Evolutionary conservation across 1,140 invertebrate species (phyloP), one percentile per base, ranked within the genome.

Genomic region (Ceratina japonica): DNA sequence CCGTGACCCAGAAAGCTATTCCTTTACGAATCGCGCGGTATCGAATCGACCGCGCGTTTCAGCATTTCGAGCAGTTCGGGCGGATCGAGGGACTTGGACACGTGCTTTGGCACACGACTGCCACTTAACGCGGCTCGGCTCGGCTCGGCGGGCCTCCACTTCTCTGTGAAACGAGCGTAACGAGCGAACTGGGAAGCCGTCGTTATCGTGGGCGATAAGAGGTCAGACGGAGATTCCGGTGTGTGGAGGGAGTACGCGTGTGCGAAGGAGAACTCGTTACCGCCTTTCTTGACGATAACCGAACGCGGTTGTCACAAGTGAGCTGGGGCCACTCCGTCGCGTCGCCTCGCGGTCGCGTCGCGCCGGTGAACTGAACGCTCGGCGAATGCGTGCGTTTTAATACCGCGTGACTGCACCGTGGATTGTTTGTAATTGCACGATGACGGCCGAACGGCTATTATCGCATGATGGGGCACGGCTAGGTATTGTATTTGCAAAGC

Each of bases 1-100:
- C 71, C 81, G 68, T 81, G 82, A 84, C 82, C 69, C 83, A 71
- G 78, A 85, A 81, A 64, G 49, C 1, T 63, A n/a, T 70, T 61
- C 61, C 70, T 68, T 68, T 52, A 66, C 59, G 54, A 75, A 78
- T 82, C 63, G 74, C 63, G 10, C 62, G 31, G 20, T 58, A 56
- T 16, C 24, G 10, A n/a, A 54, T 49, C 22, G 69, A 18, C 56
- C 56, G 22, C 68, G 62, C 20, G 37, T 52, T 65, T 75, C 18
- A 15, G 24, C 52, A 79, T 79, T 51, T 56, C 44, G 56, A 65
- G 16, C 22, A 54, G 52, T 2, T 37, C 70, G 27, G 16, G 49
- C 65, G 7, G 7, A 13, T 27, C 65, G 18, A 16, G 58, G 1
- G 8, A 44, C 37, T 44, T 44, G 15, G 0, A 70, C 61, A 64